phyloP scores from a whole-genome alignment of 2,797 vertebrate species.

The Dipus sagitta region DNA sequence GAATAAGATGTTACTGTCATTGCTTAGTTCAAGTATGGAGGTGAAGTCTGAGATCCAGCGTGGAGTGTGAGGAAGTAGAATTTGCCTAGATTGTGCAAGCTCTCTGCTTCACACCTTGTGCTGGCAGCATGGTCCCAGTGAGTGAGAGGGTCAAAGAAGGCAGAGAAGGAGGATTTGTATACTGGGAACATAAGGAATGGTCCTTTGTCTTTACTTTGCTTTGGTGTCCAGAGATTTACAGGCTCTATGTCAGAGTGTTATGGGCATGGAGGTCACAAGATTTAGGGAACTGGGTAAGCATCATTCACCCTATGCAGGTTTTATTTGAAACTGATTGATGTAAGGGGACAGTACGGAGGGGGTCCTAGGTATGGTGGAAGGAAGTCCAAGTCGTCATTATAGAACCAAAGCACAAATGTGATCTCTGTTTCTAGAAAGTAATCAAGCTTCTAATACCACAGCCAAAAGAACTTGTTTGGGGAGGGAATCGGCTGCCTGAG shows the following conservation, averaged over 20 bases:
- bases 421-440: not conserved
- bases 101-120: not conserved
- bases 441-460: not conserved
- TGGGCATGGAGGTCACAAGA: rapidly evolving
- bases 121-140: not conserved
- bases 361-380: too few species aligned
- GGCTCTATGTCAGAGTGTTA: not conserved
- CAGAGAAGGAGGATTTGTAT: too few species aligned
- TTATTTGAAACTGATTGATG: not conserved
- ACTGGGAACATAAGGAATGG: not conserved
- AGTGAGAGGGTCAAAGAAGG: too few species aligned
- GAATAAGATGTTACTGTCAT: not conserved
- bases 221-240: not conserved
- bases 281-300: not conserved
- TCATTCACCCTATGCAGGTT: not conserved
- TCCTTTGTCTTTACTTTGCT: too few species aligned
- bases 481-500: not conserved
- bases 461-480: not conserved
- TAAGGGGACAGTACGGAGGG: too few species aligned
- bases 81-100: not conserved
- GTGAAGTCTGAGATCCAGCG: not conserved
- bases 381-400: not conserved
- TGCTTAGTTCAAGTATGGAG: not conserved
- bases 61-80: not conserved
- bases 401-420: too few species aligned